These are phyloP conservation scores for Scaptomyza reducta DNA, from an alignment of 2,888 invertebrate genomes.

Conservation along the genomic window DNA sequence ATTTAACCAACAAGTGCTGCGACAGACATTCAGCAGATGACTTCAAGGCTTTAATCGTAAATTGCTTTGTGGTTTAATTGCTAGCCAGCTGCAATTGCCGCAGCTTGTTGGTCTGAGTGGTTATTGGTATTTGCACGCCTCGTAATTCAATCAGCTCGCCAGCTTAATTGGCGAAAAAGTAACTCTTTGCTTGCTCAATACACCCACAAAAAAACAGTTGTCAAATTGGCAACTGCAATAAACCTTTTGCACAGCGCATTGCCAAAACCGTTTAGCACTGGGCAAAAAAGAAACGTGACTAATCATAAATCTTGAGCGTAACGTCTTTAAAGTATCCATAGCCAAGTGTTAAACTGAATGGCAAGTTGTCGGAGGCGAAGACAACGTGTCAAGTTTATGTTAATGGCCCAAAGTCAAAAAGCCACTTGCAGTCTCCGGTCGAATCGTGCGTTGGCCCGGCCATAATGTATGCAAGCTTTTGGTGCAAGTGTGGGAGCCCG, in stretches of 20 bases:
- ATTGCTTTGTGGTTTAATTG: conserved; percentile 23
- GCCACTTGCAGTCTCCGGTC: conserved; percentile 49
- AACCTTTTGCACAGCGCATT: conserved; percentile 26
- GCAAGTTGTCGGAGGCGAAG: conserved; percentile 47
- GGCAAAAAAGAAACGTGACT: conserved; percentile 61
- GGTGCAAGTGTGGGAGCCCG: neutral
- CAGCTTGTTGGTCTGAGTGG: neutral
- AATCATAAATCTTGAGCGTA: conserved; percentile 71
- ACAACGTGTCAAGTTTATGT: conserved; percentile 72
- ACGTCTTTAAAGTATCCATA: conserved; percentile 34
- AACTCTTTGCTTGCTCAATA: conserved; percentile 38
- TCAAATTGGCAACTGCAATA: conserved; percentile 27
- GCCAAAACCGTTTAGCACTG: conserved; percentile 51
- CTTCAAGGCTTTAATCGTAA: conserved; percentile 23
- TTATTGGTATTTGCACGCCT: conserved; percentile 32
- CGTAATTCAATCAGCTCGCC: conserved; percentile 60
- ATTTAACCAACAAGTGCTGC: neutral
- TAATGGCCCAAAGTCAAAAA: conserved; percentile 68
- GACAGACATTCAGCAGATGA: neutral
- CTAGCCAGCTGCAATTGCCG: conserved; percentile 22
- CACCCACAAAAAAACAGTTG: conserved; percentile 19
- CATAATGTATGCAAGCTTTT: neutral
- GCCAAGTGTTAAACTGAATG: conserved; percentile 51
- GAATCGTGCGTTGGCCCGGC: neutral
- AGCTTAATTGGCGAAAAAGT: conserved; percentile 61